Conservation (phyloP, 2,888 invertebrate species). For the Drosophila meridionalis region DNA sequence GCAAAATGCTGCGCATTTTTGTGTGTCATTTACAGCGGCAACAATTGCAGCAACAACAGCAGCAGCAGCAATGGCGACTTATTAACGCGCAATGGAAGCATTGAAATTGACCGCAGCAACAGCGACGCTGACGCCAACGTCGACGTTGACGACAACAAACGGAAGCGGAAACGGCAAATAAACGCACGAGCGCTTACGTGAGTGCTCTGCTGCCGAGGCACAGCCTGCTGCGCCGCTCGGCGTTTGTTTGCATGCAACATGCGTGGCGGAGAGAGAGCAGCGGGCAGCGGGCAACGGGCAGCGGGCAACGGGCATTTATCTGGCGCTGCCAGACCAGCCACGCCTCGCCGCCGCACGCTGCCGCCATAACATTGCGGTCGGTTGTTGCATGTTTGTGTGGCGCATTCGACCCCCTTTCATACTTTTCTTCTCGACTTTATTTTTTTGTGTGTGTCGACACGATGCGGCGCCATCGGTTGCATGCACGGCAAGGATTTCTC, state of each 20-base stretch:
- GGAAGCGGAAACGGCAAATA: slow-evolving; percentile 80
- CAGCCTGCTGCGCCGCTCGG: background rate
- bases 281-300: slow-evolving; percentile 52
- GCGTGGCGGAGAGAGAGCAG: slow-evolving; percentile 4
- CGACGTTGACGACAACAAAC: slow-evolving; percentile 57
- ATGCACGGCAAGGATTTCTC: slow-evolving; percentile 77
- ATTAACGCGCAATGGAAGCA: slow-evolving; percentile 73
- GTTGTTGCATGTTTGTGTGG: slow-evolving; percentile 72
- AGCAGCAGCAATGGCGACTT: slow-evolving; percentile 51
- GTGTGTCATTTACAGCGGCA: slow-evolving; percentile 61
- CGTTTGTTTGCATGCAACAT: slow-evolving; percentile 64
- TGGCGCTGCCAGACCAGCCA: slow-evolving; percentile 72
- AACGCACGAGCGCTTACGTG: slow-evolving; percentile 77
- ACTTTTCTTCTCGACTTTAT: slow-evolving; percentile 13
- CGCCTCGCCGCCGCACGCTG: slow-evolving; percentile 68
- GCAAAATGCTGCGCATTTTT: slow-evolving; percentile 67
- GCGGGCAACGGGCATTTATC: slow-evolving; percentile 73
- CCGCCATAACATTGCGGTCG: slow-evolving; percentile 76
- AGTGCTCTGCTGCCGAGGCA: slow-evolving; percentile 46
- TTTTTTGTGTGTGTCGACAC: slow-evolving; percentile 39
- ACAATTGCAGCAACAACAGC: slow-evolving; percentile 14
- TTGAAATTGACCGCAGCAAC: slow-evolving; percentile 67
- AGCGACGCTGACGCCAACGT: background rate
- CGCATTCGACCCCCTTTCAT: slow-evolving; percentile 12
- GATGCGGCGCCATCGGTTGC: slow-evolving; percentile 72